Evolutionary conservation across 2,888 invertebrate genomes (phyloP), one percentile per base, ranked within the genome.

Genomic region (Nudaria mundana): DNA sequence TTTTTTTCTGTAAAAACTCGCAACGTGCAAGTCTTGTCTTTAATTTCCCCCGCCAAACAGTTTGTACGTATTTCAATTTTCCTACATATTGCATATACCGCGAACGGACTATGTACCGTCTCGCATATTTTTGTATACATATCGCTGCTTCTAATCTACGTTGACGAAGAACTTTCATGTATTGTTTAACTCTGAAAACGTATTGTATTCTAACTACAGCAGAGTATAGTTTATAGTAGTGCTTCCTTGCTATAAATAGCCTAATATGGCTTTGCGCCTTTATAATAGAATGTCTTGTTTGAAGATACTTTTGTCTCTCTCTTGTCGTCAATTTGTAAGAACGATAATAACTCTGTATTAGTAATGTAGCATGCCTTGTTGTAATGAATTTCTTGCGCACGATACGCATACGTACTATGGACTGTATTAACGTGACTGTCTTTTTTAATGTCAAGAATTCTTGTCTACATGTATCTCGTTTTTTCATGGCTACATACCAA

Each of bases 301-400:
- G 29, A 13, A 72, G 5, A 43, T 71, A 83, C 20, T 46, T 52
- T 44, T 54, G 54, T 45, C 72, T 71, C 42, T 66, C 56, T 25
- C 22, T 40, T 28, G 49, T 56, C 3, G 63, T 60, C 32, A 71
- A 43, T 53, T 57, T 72, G 34, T 71, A 72, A 12, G 74, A 79
- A 8, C 88, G 81, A 52, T 81, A 83, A 16, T 62, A 61, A 10
- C 64, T 65, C 54, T 91, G 91, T 44, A 90, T 68, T n/a, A 53
- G 65, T 18, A 66, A 23, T 3, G 76, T 60, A 13, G 70, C 74
- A 12, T 67, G 50, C 44, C 56, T 66, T 18, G 71, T 48, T 30
- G 51, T 30, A 5, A 58, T 32, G 45, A 59, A 75, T 53, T 59
- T 50, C 46, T 73, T 78, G 25, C 73, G 72, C 28, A 52, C 38